Percentiles rank a stretch among this genome's conserved stretches.
Conservation (phyloP, 2,888 invertebrate genomes). For the Pristionchus fissidentatus region DNA sequence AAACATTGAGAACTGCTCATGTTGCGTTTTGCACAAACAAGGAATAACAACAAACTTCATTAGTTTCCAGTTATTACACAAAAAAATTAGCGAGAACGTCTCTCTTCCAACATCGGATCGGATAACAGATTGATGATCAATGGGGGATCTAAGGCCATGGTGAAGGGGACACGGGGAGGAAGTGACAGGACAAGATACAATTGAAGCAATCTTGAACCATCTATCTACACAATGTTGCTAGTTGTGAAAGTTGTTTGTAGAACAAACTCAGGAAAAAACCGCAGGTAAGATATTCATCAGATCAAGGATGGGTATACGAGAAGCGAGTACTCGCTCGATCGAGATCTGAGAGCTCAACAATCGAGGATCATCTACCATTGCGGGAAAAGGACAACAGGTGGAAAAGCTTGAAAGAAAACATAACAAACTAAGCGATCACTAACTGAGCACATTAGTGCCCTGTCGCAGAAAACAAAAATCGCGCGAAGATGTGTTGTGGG, state of each 20-base stretch:
- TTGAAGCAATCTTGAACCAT: background rate
- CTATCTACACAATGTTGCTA: conserved; percentile 32
- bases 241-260: background rate
- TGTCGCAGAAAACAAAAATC: conserved; percentile 27
- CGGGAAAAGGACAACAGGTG: background rate
- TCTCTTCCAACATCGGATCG: conserved; percentile 17
- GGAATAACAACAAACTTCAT: conserved; percentile 43
- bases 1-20: background rate
- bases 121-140: conserved; percentile 12
- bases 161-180: conserved; percentile 23
- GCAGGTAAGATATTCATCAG: conserved; percentile 27
- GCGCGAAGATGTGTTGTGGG: background rate
- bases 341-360: conserved; percentile 31
- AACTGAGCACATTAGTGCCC: conserved; percentile 26
- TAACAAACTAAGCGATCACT: conserved; percentile 41
- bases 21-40: background rate
- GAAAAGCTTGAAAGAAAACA: conserved; percentile 31
- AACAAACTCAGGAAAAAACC: conserved; percentile 3
- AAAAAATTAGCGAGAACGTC: conserved; percentile 38
- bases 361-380: conserved; percentile 33
- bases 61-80: conserved; percentile 45
- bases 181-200: background rate
- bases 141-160: conserved; percentile 35
- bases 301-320: conserved; percentile 29
- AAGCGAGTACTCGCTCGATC: conserved; percentile 1